A percentile compares a stretch with the other conserved stretches of the same genome.
Conservation (phyloP, 2,113 vertebrate genomes). For the Madoqua kirkii region DNA sequence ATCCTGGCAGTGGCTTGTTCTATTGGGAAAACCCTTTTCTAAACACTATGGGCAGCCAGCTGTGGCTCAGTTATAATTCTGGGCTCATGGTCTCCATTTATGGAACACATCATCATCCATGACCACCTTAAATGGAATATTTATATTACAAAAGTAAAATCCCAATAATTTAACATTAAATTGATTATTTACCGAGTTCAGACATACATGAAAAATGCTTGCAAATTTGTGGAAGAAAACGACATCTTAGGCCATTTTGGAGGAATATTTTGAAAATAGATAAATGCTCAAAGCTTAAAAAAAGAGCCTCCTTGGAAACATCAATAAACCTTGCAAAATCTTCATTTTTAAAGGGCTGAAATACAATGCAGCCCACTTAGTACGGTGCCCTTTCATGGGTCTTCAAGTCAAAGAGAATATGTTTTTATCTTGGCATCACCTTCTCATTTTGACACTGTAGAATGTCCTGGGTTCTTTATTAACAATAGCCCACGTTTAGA, state of each 20-base stretch:
- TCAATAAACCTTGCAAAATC: not conserved
- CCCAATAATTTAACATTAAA: slow-evolving; percentile 52
- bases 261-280: not conserved
- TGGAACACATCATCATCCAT: slow-evolving; percentile 35
- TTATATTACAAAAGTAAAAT: slow-evolving; percentile 22
- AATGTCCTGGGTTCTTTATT: not conserved
- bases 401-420: not conserved
- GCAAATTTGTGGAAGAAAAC: not conserved
- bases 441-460: not conserved
- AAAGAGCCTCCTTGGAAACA: not conserved
- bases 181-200: not conserved
- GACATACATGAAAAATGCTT: not conserved
- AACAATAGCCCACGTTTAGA: not conserved
- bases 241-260: not conserved
- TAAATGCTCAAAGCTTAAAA: not conserved
- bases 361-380: not conserved
- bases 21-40: slow-evolving; percentile 27
- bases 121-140: slow-evolving; percentile 37
- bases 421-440: not conserved
- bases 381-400: not conserved
- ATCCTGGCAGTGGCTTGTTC: slow-evolving; percentile 53
- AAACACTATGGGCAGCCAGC: slow-evolving; percentile 7
- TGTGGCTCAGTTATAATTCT: slow-evolving; percentile 49
- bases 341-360: not conserved
- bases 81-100: not conserved